Evolutionary conservation across 2,797 vertebrate species (phyloP), one percentile per base, ranked within the genome.

Genomic region (Micropoecilia bifurca): DNA sequence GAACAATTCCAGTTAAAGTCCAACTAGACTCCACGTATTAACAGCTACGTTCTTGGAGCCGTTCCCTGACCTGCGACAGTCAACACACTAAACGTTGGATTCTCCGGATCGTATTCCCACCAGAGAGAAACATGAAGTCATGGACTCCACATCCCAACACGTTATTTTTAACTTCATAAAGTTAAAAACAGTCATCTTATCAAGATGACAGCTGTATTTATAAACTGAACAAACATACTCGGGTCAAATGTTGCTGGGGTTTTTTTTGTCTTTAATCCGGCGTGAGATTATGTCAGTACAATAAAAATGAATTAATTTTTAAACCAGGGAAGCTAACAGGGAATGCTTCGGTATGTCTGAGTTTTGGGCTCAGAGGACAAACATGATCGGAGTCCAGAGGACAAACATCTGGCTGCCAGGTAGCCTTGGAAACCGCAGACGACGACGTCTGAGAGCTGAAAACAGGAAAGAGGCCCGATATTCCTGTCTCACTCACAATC

Each of bases 361-460:
- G 76, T 74, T 79, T 30, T 22, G 69, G 81, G 46, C 71, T 89
- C 76, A 50, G 66, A 83, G 80, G 82, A 85, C 82, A 87, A 82
- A 84, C 74, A 20, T 74, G 78, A 86, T 74, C 77, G 78, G 77
- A 80, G 83, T 71, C 86, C 59, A 33, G 83, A 72, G 86, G 75
- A 74, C 71, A 55, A 63, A 90, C 87, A 90, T 91, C 87, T 92
- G 91, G 84, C 82, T 86, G 88, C 87, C 90, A 92, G 88, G 93
- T 93, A 88, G 82, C 83, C 83, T 39, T 88, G 87, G 87, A 89
- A 86, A 90, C 77, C 10, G 72, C 82, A 71, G 22, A 82, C 45
- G 79, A 81, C 30, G 25, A 73, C 16, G 39, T 66, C 79, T 75
- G 73, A 72, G 75, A 82, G 73, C 74, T 50, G 80, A 73, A 89